Evolutionary conservation across 2,113 vertebrate species (phyloP), one percentile per base, ranked within the genome.

Genomic region (Zingel zingel): DNA sequence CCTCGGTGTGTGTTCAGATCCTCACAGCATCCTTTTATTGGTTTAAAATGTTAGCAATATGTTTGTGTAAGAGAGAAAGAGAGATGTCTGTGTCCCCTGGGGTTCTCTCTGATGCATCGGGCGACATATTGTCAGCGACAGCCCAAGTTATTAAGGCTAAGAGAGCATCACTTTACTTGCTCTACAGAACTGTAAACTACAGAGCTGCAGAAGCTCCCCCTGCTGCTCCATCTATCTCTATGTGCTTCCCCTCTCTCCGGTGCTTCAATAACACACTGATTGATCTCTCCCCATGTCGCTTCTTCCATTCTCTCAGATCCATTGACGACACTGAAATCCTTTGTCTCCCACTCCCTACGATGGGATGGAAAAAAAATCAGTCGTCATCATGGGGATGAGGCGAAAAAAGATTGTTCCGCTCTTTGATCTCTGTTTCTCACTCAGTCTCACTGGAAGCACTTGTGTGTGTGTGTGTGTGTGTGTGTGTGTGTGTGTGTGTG

Each of bases 131-230:
- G 86, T 88, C 90, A 82, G 45, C 64, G 91, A 87, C 93, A 89
- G 82, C 65, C 70, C 63, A 69, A 89, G 86, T 92, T 89, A 93
- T 89, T 90, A 90, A 82, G 82, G 89, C 82, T 87, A 84, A 86
- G 80, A 85, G 88, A 64, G 8, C 79, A 58, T 86, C 83, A 82
- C 72, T 92, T 74, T 77, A 77, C 83, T 85, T 65, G 66, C 78
- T 82, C 68, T 70, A 79, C 57, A 79, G 78, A 87, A 87, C 68
- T 15, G 15, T 87, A 83, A 83, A 79, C 75, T 77, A 51, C 77
- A 23, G 67, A 73, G 71, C 71, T 67, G 62, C 51, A 64, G 77
- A 62, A 47, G 66, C 70, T 74, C 71, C 68, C 63, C 73, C 74
- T 56, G n/a, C 23, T 5, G 50, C 74, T 51, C 48, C 58, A 66